Base-by-base conservation (phyloP, 2,888 invertebrate species). In the Notocelia uddmanniana region DNA sequence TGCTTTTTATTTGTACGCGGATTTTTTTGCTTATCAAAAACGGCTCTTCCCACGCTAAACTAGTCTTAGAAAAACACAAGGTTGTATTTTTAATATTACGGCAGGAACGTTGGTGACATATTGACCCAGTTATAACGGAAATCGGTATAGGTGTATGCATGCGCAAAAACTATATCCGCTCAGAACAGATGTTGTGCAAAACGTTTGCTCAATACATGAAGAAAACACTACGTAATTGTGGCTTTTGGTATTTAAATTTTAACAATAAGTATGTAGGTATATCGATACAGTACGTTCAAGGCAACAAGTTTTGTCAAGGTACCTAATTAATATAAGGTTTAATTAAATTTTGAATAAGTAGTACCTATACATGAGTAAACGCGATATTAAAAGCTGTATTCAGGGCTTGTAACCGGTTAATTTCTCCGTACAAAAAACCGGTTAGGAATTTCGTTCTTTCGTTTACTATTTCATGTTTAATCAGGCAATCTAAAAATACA, bases 141-240 rank as follows among this genome's bases (percentile, higher is more conserved):
- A 89, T 86, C 85, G 83, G 78, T 79, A 78, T 79, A 79, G 81
- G 81, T 37, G 9, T 45, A n/a, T 81, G 66, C 86, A 83, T 86
- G 88, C 83, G 87, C 83, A 92, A 91, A 92, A 91, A 90, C 76
- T 69, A 85, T 84, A 88, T 91, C 91, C 91, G 90, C 83, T 85
- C 73, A 66, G 73, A 79, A 79, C 91, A 92, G 89, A 89, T 90
- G 91, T 78, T 64, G 37, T 15, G 57, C 18, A 48, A 26, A 45
- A 34, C 52, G 41, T 58, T 58, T 63, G 68, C 55, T 37, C 13
- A 57, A 62, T 73, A 69, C 48, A 62, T 67, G 50, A 64, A 41
- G 52, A 60, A 60, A 71, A 67, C n/a, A 54, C 60, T n/a, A 5
- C 18, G 57, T 21, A 31, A 45, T 58, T 21, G 11, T 45, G 18